A percentile compares a stretch with the other conserved stretches of the same genome.
These are phyloP conservation scores for Caenorhabditis remanei DNA, from an alignment of 1,140 invertebrate species.

Conservation along the genomic window DNA sequence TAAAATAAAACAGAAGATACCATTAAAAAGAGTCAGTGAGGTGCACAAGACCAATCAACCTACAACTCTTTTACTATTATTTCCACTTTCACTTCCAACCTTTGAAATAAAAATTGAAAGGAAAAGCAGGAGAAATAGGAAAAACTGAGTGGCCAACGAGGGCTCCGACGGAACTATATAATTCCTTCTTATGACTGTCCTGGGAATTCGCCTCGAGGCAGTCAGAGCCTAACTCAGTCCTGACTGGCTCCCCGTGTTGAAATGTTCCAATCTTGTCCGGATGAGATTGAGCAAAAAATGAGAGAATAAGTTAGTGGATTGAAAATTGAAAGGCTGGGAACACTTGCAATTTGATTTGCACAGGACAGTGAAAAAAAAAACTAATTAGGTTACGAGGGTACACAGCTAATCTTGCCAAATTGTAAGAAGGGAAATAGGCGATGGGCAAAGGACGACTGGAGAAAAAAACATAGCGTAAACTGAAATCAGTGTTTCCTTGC, in stretches of 20 bases:
- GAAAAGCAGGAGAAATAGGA: slow-evolving; percentile 25
- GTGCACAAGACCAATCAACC: neutral
- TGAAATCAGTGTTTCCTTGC: slow-evolving; percentile 11
- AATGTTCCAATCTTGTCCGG: slow-evolving; percentile 33
- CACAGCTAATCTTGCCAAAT: slow-evolving; percentile 48
- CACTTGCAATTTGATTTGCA: slow-evolving; percentile 52
- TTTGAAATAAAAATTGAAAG: slow-evolving; percentile 42
- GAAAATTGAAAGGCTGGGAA: slow-evolving; percentile 20
- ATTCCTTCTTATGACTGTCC: slow-evolving; percentile 56
- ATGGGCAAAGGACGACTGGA: neutral
- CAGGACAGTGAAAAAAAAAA: slow-evolving; percentile 47
- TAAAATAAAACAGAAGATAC: neutral
- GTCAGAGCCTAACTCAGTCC: slow-evolving; percentile 32
- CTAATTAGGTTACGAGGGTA: slow-evolving; percentile 36
- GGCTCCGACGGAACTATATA: slow-evolving; percentile 54
- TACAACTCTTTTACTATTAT: neutral
- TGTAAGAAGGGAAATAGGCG: neutral
- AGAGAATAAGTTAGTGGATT: slow-evolving; percentile 26
- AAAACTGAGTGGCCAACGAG: neutral
- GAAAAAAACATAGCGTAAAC: neutral
- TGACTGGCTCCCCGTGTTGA: neutral
- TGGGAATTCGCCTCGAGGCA: slow-evolving; percentile 49
- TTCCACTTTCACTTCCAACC: slow-evolving; percentile 35
- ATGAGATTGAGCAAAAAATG: slow-evolving; percentile 13
- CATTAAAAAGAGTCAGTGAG: neutral